Conservation (phyloP, 2,888 invertebrate species). For the Tetanocera ferruginea region DNA sequence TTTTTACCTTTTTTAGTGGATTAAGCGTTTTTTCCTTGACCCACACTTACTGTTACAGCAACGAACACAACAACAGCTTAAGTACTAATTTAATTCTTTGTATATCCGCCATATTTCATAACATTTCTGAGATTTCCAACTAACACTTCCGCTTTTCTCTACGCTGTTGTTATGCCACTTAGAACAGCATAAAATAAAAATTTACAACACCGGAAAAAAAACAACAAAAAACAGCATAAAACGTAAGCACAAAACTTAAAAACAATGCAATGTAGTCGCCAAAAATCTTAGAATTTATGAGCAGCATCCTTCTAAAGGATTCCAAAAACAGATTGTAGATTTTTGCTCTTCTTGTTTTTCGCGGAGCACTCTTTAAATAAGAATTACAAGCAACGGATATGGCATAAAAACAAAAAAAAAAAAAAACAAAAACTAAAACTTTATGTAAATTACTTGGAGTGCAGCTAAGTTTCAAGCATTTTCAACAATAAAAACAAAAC, state of each 20-base stretch:
- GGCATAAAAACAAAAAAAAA: neutral
- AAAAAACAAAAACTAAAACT: too few species aligned
- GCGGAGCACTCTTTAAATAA: neutral
- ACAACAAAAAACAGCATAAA: neutral
- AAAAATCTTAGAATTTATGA: slow-evolving; percentile 30
- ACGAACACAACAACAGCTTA: neutral
- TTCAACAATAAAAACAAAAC: too few species aligned
- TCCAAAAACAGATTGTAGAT: slow-evolving; percentile 33
- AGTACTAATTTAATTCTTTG: slow-evolving; percentile 15
- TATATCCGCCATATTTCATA: slow-evolving; percentile 4
- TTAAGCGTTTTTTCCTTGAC: neutral
- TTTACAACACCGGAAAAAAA: neutral
- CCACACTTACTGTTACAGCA: neutral
- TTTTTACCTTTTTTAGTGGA: too few species aligned
- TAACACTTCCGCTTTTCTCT: slow-evolving; percentile 1
- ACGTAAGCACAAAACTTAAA: neutral
- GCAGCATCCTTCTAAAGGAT: slow-evolving; percentile 25
- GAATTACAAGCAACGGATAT: neutral
- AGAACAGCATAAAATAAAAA: neutral
- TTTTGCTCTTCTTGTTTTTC: slow-evolving; percentile 4
- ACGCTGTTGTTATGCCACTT: neutral
- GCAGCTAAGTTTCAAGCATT: too few species aligned
- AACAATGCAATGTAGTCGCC: slow-evolving; percentile 26
- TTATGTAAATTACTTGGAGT: too few species aligned
- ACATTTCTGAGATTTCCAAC: slow-evolving; percentile 7